Evolutionary conservation across 1,140 invertebrate species (phyloP).

Genomic region (Aethina tumida): DNA sequence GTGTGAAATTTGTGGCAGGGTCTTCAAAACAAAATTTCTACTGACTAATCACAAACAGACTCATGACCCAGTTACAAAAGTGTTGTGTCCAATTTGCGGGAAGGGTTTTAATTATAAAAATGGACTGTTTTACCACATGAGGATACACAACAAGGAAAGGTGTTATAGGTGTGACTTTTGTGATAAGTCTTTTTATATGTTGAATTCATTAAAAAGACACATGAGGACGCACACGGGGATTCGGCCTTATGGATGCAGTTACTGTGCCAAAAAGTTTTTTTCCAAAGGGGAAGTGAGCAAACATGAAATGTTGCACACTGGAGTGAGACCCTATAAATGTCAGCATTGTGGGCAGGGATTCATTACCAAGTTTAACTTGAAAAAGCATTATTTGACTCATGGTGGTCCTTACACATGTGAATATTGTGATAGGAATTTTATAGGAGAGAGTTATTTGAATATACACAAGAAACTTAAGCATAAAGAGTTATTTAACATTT

Average conservation of each 20-base stretch:
- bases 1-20: too few relatives aligned
- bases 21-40: too few relatives aligned
- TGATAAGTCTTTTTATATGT: conserved; percentile 19
- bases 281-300: conserved; percentile 6
- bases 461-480: too few relatives aligned
- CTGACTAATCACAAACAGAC: too few relatives aligned
- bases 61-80: too few relatives aligned
- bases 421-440: conserved; percentile 3
- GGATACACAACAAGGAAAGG: conserved; percentile 20
- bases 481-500: too few relatives aligned
- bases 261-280: conserved; percentile 6
- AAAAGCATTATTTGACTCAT: conserved; percentile 6
- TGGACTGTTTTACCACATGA: conserved; percentile 15
- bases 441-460: too few relatives aligned
- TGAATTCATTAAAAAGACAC: conserved; percentile 6
- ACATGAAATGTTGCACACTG: conserved; percentile 6
- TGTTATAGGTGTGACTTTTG: conserved; percentile 28
- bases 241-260: conserved; percentile 4
- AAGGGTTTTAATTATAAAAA: conserved; percentile 7
- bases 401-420: conserved; percentile 1
- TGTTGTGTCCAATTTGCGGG: conserved; percentile 7
- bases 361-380: conserved; percentile 5
- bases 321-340: conserved; percentile 6
- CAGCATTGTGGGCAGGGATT: conserved; percentile 7
- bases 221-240: conserved; percentile 5